phyloP scores from a whole-genome alignment of 2,888 invertebrate genomes.

The Drosophila nigricruria region DNA sequence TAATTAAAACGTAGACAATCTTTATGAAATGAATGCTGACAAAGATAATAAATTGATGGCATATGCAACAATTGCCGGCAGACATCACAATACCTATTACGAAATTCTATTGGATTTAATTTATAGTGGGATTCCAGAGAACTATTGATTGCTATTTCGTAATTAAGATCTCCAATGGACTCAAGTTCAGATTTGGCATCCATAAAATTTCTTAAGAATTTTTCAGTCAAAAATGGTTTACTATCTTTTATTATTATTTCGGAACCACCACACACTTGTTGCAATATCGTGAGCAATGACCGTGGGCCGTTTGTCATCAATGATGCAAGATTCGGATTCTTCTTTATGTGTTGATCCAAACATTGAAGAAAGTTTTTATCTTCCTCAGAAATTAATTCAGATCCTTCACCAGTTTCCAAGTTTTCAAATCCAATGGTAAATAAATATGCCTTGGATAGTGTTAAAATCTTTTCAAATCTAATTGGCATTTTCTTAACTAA shows the following conservation, averaged over 20 bases:
- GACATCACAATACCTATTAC: conserved; percentile 67
- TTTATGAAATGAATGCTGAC: conserved; percentile 76
- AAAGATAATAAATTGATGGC: conserved; percentile 68
- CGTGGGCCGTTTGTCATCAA: conserved; percentile 19
- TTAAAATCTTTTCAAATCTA: conserved; percentile 42
- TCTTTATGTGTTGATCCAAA: conserved; percentile 21
- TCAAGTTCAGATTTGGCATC: conserved; percentile 29
- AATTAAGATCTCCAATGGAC: conserved; percentile 32
- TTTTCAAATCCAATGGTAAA: conserved; percentile 32
- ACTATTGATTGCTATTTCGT: conserved; percentile 28
- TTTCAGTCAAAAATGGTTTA: conserved; percentile 44
- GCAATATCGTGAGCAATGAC: conserved; percentile 49
- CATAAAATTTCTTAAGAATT: conserved; percentile 15
- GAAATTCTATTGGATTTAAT: conserved; percentile 72
- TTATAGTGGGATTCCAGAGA: conserved; percentile 34
- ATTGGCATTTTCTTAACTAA: conserved; percentile 37
- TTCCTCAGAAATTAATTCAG: background rate
- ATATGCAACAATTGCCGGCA: conserved; percentile 61
- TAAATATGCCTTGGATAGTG: conserved; percentile 47
- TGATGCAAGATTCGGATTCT: conserved; percentile 18
- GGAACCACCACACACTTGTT: conserved; percentile 33
- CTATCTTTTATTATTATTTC: conserved; percentile 28
- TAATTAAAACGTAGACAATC: conserved; percentile 57
- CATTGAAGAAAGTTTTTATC: conserved; percentile 22
- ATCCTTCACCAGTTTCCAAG: background rate